These are phyloP conservation scores for Scomber colias DNA, from an alignment of 2,113 vertebrate genomes.

Conservation along the genomic window DNA sequence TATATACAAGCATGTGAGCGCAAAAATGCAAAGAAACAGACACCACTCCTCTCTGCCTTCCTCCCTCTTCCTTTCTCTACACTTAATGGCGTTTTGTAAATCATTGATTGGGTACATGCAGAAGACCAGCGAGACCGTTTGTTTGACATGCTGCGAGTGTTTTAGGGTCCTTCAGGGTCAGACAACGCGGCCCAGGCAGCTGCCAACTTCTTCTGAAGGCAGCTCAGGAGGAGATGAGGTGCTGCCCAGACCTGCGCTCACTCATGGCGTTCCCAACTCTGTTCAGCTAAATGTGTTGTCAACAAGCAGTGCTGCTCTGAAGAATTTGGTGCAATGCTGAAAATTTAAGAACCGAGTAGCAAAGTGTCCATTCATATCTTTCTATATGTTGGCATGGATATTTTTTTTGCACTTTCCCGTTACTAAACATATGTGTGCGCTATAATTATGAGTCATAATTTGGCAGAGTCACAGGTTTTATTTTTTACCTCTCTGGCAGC, in stretches of 20 bases:
- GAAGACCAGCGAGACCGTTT: slow-evolving; percentile 47
- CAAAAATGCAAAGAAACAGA: slow-evolving; percentile 27
- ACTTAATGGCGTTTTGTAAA: slow-evolving; percentile 62
- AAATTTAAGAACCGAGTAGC: background rate
- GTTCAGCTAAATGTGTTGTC: slow-evolving; percentile 6
- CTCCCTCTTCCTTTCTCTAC: slow-evolving; percentile 5
- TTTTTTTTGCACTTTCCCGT: background rate
- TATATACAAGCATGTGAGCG: slow-evolving; percentile 20
- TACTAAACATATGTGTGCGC: background rate
- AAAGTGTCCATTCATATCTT: background rate
- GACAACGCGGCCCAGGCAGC: slow-evolving; percentile 11
- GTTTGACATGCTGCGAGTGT: slow-evolving; percentile 46
- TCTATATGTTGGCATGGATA: background rate
- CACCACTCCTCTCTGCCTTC: background rate
- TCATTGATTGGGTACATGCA: slow-evolving; percentile 68
- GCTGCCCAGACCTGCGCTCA: slow-evolving; percentile 5
- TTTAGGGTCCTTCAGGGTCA: slow-evolving; percentile 23
- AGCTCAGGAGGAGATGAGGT: background rate
- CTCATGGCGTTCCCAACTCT: background rate
- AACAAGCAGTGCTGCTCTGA: slow-evolving; percentile 29
- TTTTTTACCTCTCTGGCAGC: slow-evolving; percentile 27
- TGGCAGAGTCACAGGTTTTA: slow-evolving; percentile 25
- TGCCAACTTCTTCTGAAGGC: slow-evolving; percentile 12
- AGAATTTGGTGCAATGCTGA: slow-evolving; percentile 25
- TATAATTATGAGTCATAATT: slow-evolving; percentile 15